Percentiles rank a stretch among this genome's conserved stretches.
These are phyloP conservation scores for Pocillopora damicornis DNA, from an alignment of 64 coral and sea anemone genomes.

Conservation along the genomic window DNA sequence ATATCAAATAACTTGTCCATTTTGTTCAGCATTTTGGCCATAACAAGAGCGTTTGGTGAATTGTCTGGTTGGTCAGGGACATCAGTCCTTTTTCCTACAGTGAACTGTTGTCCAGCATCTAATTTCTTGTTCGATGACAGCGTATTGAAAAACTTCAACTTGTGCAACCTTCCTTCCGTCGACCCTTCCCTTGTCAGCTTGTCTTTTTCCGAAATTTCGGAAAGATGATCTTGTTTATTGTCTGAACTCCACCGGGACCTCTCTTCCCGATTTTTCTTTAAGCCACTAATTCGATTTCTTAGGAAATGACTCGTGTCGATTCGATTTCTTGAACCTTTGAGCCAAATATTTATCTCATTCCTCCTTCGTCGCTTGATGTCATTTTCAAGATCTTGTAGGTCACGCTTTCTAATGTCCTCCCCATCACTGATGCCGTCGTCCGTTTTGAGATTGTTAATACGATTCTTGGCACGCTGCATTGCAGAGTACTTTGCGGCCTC, in stretches of 20 bases:
- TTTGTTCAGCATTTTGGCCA: slow-evolving; percentile 32
- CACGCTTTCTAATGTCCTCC: slow-evolving; percentile 66
- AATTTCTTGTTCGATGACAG: slow-evolving; percentile 16
- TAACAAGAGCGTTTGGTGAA: slow-evolving; percentile 9
- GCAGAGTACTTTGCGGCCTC: slow-evolving; percentile 82
- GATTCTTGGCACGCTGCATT: slow-evolving; percentile 66
- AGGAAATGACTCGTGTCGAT: slow-evolving; percentile 79
- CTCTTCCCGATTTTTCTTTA: not conserved
- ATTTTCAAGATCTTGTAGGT: slow-evolving; percentile 71
- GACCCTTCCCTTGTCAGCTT: not conserved
- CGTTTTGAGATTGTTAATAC: slow-evolving; percentile 40
- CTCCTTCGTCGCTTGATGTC: slow-evolving; percentile 52
- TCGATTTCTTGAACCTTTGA: slow-evolving; percentile 79
- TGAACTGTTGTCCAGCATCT: slow-evolving; percentile 15
- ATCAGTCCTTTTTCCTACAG: slow-evolving; percentile 1
- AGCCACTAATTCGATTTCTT: not conserved
- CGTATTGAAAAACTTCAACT: slow-evolving; percentile 14
- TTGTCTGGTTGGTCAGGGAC: not conserved
- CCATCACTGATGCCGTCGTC: slow-evolving; percentile 42
- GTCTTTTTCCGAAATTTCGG: not conserved
- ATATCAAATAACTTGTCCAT: slow-evolving; percentile 42
- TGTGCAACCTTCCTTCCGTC: slow-evolving; percentile 1
- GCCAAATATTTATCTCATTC: slow-evolving; percentile 88
- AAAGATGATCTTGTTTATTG: not conserved
- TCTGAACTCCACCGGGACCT: not conserved